These are phyloP conservation scores for Apodemia mormo DNA, from an alignment of 2,888 invertebrate species.

Conservation along the genomic window DNA sequence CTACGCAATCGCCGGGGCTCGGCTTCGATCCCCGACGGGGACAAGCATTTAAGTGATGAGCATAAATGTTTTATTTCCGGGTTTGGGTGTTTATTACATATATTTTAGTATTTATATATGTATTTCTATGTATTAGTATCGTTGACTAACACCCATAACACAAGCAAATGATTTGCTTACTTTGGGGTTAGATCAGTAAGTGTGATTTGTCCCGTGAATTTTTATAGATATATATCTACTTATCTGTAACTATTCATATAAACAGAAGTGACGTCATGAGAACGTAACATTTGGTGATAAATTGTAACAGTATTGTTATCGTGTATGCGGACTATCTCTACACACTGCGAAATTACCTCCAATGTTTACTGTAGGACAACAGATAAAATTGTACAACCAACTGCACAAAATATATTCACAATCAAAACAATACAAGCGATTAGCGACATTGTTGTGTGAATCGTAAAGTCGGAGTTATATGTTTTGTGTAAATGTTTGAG, in stretches of 20 bases:
- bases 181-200: no score
- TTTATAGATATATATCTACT: no score
- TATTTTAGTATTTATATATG: no score
- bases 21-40: no score
- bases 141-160: no score
- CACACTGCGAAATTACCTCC: conserved; percentile 48
- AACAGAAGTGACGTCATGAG: conserved; percentile 40
- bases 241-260: conserved; percentile 8
- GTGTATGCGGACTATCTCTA: conserved; percentile 39
- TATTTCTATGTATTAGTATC: no score
- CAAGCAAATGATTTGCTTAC: no score
- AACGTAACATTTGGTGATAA: conserved; percentile 50
- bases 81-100: no score
- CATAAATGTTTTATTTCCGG: no score
- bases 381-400: conserved; percentile 36
- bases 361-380: conserved; percentile 48
- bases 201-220: no score
- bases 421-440: conserved; percentile 15
- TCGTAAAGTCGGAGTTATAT: background rate
- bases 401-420: conserved; percentile 14
- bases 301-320: conserved; percentile 47
- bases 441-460: conserved; percentile 4
- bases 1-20: no score
- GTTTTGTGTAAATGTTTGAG: background rate
- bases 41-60: no score